Evolutionary conservation across 2,888 invertebrate species (phyloP), one percentile per base, ranked within the genome.

Genomic region (Scaptomyza reducta): DNA sequence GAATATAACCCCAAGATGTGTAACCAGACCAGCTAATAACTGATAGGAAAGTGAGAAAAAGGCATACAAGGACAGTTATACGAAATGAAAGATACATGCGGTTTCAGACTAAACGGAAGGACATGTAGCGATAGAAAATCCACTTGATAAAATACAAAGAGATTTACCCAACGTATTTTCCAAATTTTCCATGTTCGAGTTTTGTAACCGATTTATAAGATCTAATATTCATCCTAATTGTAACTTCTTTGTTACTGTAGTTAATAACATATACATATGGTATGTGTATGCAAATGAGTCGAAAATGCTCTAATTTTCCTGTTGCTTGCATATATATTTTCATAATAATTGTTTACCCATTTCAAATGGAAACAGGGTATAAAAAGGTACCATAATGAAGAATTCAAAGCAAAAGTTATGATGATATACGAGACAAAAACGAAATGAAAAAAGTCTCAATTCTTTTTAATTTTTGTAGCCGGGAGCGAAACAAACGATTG

Each of bases 401-500:
- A 73, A 49, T 41, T 49, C 35, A 61, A 66, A 61, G 61, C 56
- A 42, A 60, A 64, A 33, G 54, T 55, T 18, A 40, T 42, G 35
- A 53, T 45, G 45, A n/a, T 31, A 54, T 54, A 64, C 44, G 38
- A 60, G 18, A 64, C 55, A 41, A 75, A 50, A 49, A 22, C 3
- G 29, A 72, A 55, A 50, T 47, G 46, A 56, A 59, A 49, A 74
- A 63, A 79, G 78, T 77, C 65, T 65, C 87, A 78, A 84, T 87
- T 81, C 81, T 84, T 80, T 67, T 72, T 57, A 53, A 58, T 77
- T 59, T 59, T 60, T 60, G 55, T 82, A 35, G 87, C 87, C 85
- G 85, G 85, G 87, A 85, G 81, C 87, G 67, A 87, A 79, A 79
- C 70, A 76, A 87, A 82, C 87, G 81, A 82, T 87, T 82, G 81